These are phyloP conservation scores for Ahaetulla prasina DNA, from an alignment of 2,113 vertebrate genomes.

Conservation along the genomic window DNA sequence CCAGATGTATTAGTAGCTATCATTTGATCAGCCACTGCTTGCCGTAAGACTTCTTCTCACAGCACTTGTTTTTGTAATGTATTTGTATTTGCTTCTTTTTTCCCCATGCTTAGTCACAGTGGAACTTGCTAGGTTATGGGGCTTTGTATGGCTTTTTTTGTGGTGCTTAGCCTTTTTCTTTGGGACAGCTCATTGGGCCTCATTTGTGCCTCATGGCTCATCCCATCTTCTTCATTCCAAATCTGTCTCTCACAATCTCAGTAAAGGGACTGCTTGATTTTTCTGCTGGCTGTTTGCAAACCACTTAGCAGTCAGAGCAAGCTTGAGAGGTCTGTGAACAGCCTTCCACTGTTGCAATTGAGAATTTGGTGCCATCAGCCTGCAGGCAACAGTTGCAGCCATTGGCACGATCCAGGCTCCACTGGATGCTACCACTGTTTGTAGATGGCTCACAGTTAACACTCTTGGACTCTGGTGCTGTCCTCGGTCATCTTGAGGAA, in stretches of 20 bases:
- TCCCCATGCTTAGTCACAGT: background rate
- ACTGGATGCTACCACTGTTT: background rate
- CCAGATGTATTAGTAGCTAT: background rate
- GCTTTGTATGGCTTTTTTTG: background rate
- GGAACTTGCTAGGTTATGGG: background rate
- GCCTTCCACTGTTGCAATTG: background rate
- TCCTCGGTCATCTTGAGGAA: background rate
- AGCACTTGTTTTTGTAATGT: background rate
- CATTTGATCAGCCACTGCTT: background rate
- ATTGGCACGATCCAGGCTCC: background rate
- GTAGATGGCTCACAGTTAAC: background rate
- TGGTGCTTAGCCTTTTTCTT: background rate
- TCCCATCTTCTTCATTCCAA: background rate
- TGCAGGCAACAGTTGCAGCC: background rate
- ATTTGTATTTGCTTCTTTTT: background rate
- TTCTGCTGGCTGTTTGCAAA: background rate
- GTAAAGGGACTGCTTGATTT: background rate
- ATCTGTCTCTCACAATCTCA: background rate
- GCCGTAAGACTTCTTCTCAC: background rate
- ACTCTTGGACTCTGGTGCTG: background rate
- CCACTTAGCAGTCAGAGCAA: background rate
- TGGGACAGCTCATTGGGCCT: background rate
- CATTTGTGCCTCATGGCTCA: background rate
- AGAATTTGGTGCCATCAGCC: background rate
- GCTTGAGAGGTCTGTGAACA: background rate